phyloP scores from a whole-genome alignment of 2,888 invertebrate species.

The Spodoptera picta region DNA sequence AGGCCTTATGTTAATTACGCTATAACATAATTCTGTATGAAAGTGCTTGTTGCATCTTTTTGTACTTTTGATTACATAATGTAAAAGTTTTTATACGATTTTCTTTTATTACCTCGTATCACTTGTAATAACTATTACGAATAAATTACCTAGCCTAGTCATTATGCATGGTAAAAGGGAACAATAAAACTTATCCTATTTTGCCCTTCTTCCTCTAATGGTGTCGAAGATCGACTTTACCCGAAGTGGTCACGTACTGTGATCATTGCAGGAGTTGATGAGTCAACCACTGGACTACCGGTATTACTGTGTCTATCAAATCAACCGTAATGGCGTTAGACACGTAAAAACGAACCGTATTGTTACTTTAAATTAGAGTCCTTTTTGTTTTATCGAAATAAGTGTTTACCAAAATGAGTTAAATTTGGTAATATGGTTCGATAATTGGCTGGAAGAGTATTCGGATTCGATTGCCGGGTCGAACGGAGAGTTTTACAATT shows the following conservation, averaged over 20 bases:
- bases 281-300: slow-evolving; percentile 12
- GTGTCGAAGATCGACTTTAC: slow-evolving; percentile 37
- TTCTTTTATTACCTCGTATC: slow-evolving; percentile 2
- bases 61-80: slow-evolving; percentile 42
- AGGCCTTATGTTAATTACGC: neutral
- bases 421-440: no score
- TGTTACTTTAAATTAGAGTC: neutral
- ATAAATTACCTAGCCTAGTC: no score
- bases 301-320: slow-evolving; percentile 33
- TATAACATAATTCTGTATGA: neutral
- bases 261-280: slow-evolving; percentile 39
- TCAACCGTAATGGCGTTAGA: slow-evolving; percentile 40
- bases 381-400: neutral
- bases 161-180: neutral
- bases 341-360: slow-evolving; percentile 11
- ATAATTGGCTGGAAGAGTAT: no score
- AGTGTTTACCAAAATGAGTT: no score
- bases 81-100: neutral
- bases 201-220: slow-evolving; percentile 9
- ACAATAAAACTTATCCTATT: slow-evolving; percentile 7
- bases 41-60: slow-evolving; percentile 20
- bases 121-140: no score
- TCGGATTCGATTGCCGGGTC: no score
- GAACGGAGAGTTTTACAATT: no score
- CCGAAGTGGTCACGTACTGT: slow-evolving; percentile 50